Evolutionary conservation across 2,888 invertebrate genomes (phyloP).

Genomic region (Drosophila putrida): DNA sequence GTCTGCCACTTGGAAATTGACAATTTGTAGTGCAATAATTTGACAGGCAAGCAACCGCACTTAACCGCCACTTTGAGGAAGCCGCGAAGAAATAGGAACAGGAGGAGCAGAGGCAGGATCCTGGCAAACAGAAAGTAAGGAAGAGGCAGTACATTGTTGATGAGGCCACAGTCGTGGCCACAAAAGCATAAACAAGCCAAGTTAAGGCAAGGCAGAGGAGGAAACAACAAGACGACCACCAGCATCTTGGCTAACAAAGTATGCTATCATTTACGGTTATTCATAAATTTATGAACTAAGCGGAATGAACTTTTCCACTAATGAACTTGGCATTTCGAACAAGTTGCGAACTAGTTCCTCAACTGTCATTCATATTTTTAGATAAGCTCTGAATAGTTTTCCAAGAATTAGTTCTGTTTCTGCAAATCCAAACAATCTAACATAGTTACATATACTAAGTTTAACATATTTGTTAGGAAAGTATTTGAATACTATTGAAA

Average conservation of each 20-base stretch:
- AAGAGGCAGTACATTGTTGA: conserved; percentile 29
- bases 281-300: conserved; percentile 30
- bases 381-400: background rate
- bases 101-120: background rate
- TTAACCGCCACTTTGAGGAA: background rate
- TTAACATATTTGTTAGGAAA: no score
- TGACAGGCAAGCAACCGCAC: conserved; percentile 32
- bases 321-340: conserved; percentile 9
- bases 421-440: background rate
- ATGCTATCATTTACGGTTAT: conserved; percentile 22
- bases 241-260: conserved; percentile 24
- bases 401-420: background rate
- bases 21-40: conserved; percentile 67
- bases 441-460: no score
- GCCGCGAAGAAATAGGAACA: background rate
- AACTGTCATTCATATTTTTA: background rate
- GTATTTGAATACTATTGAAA: no score
- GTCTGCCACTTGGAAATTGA: conserved; percentile 52
- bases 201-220: background rate
- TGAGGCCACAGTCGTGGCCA: conserved; percentile 37
- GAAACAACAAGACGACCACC: background rate
- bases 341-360: background rate
- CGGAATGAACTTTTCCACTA: conserved; percentile 21
- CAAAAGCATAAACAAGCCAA: conserved; percentile 36
- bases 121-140: background rate